These are phyloP conservation scores for Ichneumoninae sp. DNA, from an alignment of 2,888 invertebrate genomes.

Conservation along the genomic window DNA sequence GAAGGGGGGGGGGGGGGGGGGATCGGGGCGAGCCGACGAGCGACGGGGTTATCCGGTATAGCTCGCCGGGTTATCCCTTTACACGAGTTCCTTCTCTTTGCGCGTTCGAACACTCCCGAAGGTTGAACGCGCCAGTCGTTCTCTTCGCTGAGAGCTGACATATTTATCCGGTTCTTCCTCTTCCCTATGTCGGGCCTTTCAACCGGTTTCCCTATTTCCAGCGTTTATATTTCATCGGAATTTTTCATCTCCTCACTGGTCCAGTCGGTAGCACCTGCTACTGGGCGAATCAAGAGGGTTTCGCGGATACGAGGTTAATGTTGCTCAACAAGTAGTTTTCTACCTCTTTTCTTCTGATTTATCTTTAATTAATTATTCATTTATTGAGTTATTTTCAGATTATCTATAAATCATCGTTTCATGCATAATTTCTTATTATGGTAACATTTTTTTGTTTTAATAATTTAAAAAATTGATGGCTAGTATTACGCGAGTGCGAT, in stretches of 20 bases:
- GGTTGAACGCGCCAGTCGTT: conserved; percentile 57
- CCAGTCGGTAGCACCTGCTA: no score
- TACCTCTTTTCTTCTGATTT: no score
- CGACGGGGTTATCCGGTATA: conserved; percentile 74
- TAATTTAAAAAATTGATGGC: no score
- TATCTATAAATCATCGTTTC: no score
- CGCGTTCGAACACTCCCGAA: conserved; percentile 2
- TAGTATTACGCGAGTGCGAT: no score
- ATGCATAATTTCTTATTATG: no score
- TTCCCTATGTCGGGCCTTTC: conserved; percentile 70
- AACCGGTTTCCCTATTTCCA: conserved; percentile 9
- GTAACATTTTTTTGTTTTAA: no score
- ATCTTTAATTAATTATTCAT: no score
- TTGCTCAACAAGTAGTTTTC: no score
- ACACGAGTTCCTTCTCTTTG: conserved; percentile 71
- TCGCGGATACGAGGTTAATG: not conserved
- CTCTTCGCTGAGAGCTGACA: conserved; percentile 72
- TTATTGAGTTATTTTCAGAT: no score
- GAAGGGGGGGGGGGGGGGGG: conserved; percentile 6
- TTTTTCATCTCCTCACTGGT: conserved; percentile 18
- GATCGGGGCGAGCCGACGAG: conserved; percentile 17
- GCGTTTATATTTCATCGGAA: conserved; percentile 32
- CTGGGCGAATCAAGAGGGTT: no score
- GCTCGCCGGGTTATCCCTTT: conserved; percentile 75
- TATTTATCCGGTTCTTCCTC: conserved; percentile 77